These are phyloP conservation scores for Drosophila mayaguana DNA, from an alignment of 2,888 invertebrate species.

Conservation along the genomic window DNA sequence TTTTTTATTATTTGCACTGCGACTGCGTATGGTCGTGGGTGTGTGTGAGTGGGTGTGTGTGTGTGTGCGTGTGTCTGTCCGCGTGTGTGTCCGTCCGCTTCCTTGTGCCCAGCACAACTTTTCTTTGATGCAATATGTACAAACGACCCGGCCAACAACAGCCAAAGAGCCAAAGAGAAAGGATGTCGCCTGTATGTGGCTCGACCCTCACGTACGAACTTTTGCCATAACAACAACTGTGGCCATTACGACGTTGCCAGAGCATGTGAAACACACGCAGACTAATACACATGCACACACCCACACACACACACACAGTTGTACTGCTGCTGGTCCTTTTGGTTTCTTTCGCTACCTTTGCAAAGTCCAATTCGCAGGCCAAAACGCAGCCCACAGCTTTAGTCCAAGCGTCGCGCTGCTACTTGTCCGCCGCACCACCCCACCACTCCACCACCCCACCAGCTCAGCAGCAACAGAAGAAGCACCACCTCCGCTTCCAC, in stretches of 20 bases:
- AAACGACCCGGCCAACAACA: slow-evolving; percentile 61
- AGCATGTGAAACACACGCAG: slow-evolving; percentile 60
- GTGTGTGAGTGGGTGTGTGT: neutral
- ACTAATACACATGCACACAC: slow-evolving; percentile 18
- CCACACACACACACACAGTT: slow-evolving; percentile 19
- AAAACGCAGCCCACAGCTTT: slow-evolving; percentile 33
- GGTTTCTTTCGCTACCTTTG: slow-evolving; percentile 73
- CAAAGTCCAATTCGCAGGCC: slow-evolving; percentile 46
- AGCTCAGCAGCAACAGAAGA: neutral
- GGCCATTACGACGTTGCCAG: slow-evolving; percentile 74
- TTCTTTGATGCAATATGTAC: slow-evolving; percentile 80
- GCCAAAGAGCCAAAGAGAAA: slow-evolving; percentile 69
- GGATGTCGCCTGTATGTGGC: slow-evolving; percentile 69
- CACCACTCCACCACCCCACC: neutral
- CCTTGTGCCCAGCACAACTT: slow-evolving; percentile 60
- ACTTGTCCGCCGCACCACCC: neutral
- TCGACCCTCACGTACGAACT: slow-evolving; percentile 81
- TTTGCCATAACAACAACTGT: slow-evolving; percentile 82
- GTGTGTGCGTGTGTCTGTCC: slow-evolving; percentile 2
- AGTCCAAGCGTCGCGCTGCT: slow-evolving; percentile 9
- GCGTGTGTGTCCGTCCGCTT: slow-evolving; percentile 21
- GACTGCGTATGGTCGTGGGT: slow-evolving; percentile 63
- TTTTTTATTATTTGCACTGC: slow-evolving; percentile 68
- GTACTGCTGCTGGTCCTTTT: slow-evolving; percentile 59
- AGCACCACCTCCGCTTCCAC: slow-evolving; percentile 14